phyloP scores from a whole-genome alignment of 2,888 invertebrate species.

The Mesoligia furuncula region DNA sequence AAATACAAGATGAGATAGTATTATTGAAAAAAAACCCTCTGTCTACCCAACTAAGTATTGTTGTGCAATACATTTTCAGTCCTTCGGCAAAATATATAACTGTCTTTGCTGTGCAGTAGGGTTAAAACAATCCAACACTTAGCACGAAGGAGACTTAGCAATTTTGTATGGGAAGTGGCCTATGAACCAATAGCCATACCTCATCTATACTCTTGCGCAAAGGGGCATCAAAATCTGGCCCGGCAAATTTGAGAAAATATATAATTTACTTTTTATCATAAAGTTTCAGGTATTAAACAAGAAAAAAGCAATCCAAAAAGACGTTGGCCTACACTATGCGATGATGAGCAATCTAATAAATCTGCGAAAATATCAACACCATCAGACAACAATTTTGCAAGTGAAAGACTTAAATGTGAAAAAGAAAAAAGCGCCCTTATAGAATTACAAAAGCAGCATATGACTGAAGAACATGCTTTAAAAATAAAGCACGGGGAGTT shows the following conservation, averaged over 20 bases:
- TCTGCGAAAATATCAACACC: background rate
- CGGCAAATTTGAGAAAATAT: background rate
- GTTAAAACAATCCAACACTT: background rate
- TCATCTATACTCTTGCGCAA: background rate
- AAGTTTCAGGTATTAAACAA: conserved; percentile 27
- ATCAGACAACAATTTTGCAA: conserved; percentile 1
- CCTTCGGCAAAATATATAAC: no score
- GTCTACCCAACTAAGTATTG: background rate
- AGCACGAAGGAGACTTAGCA: background rate
- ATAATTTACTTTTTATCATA: background rate
- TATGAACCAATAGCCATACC: background rate
- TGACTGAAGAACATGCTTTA: conserved; percentile 25
- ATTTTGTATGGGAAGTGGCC: background rate
- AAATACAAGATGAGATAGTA: background rate
- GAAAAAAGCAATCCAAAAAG: conserved; percentile 19
- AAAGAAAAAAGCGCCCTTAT: conserved; percentile 27
- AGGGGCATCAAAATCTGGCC: background rate
- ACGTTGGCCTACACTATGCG: background rate
- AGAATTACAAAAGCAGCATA: conserved; percentile 18
- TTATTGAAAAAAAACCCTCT: background rate
- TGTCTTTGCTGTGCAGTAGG: background rate
- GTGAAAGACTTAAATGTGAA: conserved; percentile 23
- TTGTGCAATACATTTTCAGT: no score
- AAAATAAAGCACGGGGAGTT: conserved; percentile 27
- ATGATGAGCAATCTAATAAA: conserved; percentile 26